These are phyloP conservation scores for Bos indicus DNA, from an alignment of 2,113 vertebrate genomes.

Conservation along the genomic window DNA sequence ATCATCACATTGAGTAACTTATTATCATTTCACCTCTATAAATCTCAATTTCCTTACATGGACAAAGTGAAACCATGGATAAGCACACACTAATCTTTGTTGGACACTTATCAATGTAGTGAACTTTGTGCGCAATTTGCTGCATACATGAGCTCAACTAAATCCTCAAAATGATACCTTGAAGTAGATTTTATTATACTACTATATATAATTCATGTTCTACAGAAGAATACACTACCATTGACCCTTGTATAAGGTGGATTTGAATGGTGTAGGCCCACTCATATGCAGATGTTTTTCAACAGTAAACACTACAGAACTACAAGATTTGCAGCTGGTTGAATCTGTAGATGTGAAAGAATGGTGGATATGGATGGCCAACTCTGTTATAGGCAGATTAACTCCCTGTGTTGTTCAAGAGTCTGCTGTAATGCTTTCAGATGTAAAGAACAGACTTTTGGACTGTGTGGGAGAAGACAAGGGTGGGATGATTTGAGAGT, in stretches of 20 bases:
- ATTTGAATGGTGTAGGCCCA: neutral
- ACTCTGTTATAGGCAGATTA: neutral
- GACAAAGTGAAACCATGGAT: neutral
- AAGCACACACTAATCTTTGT: neutral
- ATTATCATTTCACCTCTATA: neutral
- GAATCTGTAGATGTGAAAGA: neutral
- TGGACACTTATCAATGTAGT: neutral
- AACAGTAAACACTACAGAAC: neutral
- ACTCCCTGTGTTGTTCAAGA: neutral
- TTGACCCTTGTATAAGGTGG: neutral
- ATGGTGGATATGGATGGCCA: neutral
- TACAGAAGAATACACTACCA: neutral
- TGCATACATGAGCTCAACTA: neutral
- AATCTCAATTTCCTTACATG: neutral
- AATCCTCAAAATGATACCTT: neutral
- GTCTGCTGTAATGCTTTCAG: neutral
- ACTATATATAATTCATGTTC: neutral
- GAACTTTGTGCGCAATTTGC: neutral
- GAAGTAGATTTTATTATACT: neutral
- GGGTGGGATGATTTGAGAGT: neutral
- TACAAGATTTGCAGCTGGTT: neutral
- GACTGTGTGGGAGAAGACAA: neutral
- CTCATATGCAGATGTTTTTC: neutral
- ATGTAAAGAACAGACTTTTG: neutral
- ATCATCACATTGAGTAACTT: neutral